Evolutionary conservation across 2,888 invertebrate genomes (phyloP).

Genomic region (Rotaria sp.): DNA sequence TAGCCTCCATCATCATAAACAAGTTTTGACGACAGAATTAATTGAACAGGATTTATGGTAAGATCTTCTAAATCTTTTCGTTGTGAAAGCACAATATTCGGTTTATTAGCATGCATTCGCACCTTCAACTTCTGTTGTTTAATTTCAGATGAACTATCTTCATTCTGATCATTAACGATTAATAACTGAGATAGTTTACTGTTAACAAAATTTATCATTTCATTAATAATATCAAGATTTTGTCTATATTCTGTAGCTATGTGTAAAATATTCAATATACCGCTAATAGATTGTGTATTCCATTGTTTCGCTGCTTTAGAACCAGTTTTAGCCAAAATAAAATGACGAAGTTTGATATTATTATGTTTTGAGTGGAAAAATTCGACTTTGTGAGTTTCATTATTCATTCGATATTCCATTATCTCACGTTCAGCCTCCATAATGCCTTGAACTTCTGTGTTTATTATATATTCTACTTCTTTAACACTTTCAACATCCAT

Average conservation of each 20-base stretch:
- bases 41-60: too few relatives aligned
- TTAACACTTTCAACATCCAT: neutral
- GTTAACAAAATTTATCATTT: neutral
- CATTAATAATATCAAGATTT: neutral
- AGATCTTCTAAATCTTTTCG: too few relatives aligned
- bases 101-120: too few relatives aligned
- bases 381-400: accelerated
- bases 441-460: neutral
- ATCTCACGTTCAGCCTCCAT: neutral
- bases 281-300: neutral
- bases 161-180: neutral
- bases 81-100: too few relatives aligned
- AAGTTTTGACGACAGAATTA: too few relatives aligned
- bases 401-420: neutral
- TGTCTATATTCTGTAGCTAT: neutral
- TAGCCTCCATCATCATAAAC: too few relatives aligned
- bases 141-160: too few relatives aligned
- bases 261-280: neutral
- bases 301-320: neutral
- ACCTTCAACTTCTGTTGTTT: too few relatives aligned
- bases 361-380: neutral
- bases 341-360: neutral
- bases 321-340: neutral
- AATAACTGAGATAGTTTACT: neutral
- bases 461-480: neutral